Conservation (phyloP, 2,797 vertebrate species). For the Sebastes minor region DNA sequence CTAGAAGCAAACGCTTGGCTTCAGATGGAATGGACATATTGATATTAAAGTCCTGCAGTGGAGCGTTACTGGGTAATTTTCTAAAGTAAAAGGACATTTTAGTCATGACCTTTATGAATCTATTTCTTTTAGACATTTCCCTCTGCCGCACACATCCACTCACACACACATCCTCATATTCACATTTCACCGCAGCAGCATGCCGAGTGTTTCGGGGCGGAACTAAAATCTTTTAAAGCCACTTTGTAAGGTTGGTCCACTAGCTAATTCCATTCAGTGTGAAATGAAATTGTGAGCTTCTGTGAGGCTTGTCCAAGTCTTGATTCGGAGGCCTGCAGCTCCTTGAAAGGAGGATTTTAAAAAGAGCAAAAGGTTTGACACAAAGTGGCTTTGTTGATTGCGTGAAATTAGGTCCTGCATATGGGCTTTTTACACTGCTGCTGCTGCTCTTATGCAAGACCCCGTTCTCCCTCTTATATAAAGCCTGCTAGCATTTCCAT, state of each 20-base stretch:
- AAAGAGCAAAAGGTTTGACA: conserved; percentile 71
- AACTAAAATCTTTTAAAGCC: conserved; percentile 76
- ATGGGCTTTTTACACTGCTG: conserved; percentile 52
- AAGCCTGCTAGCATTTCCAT: conserved; percentile 65
- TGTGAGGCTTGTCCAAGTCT: conserved; percentile 69
- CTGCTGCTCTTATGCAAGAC: conserved; percentile 48
- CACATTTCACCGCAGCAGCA: conserved; percentile 43
- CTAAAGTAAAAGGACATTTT: conserved; percentile 64
- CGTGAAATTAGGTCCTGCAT: conserved; percentile 75
- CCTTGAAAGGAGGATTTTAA: conserved; percentile 71
- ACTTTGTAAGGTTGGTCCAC: conserved; percentile 68
- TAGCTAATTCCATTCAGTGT: conserved; percentile 75
- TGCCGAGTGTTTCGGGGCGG: conserved; percentile 53
- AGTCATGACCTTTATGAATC: conserved; percentile 67
- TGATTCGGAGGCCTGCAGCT: conserved; percentile 69
- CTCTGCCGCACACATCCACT: conserved; percentile 15
- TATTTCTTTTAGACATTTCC: conserved; percentile 52
- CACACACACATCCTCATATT: conserved; percentile 20
- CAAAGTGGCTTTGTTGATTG: conserved; percentile 79
- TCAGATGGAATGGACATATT: conserved; percentile 52
- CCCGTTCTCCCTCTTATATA: conserved; percentile 55
- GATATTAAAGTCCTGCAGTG: conserved; percentile 51
- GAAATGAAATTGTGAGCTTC: conserved; percentile 77
- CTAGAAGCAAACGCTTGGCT: conserved; percentile 17
- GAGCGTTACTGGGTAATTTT: conserved; percentile 50